Percentiles rank a stretch among this genome's conserved stretches.
These are phyloP conservation scores for Cuniculus paca DNA, from an alignment of 2,797 vertebrate genomes.

Conservation along the genomic window DNA sequence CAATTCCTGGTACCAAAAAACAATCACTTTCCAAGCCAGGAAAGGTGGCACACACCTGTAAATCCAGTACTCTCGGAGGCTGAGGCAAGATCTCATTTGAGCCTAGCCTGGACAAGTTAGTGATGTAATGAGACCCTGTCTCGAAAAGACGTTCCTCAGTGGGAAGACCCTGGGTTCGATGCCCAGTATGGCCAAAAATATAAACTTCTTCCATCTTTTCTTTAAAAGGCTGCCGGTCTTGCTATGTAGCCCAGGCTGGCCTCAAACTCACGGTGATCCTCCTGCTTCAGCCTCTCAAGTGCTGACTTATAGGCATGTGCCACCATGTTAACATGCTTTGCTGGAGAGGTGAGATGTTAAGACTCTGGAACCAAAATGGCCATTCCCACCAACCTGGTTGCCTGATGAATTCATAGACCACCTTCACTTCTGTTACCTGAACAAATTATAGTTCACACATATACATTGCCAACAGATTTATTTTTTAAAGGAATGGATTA, in stretches of 20 bases:
- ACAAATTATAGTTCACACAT: constrained; percentile 67
- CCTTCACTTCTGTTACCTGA: constrained; percentile 33
- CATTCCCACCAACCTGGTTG: background rate
- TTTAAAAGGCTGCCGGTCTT: background rate
- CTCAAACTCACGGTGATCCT: background rate
- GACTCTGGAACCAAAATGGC: background rate
- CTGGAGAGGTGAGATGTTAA: background rate
- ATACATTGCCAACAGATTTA: constrained; percentile 85
- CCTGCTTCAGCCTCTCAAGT: background rate
- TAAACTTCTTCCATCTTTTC: background rate
- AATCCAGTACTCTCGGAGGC: background rate
- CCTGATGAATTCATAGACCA: background rate
- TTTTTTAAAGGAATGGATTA: constrained; percentile 82
- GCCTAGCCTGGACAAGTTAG: background rate
- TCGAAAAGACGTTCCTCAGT: background rate
- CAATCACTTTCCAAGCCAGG: background rate
- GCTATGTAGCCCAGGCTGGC: background rate
- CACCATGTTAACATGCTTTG: background rate
- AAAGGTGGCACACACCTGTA: background rate
- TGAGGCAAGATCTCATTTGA: background rate
- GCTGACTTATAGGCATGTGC: background rate
- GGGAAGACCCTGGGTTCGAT: background rate
- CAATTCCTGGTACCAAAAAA: too few species aligned
- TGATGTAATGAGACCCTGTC: background rate
- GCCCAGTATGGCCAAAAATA: background rate